phyloP scores from a whole-genome alignment of 2,888 invertebrate genomes.

The Exocentrus adspersus region DNA sequence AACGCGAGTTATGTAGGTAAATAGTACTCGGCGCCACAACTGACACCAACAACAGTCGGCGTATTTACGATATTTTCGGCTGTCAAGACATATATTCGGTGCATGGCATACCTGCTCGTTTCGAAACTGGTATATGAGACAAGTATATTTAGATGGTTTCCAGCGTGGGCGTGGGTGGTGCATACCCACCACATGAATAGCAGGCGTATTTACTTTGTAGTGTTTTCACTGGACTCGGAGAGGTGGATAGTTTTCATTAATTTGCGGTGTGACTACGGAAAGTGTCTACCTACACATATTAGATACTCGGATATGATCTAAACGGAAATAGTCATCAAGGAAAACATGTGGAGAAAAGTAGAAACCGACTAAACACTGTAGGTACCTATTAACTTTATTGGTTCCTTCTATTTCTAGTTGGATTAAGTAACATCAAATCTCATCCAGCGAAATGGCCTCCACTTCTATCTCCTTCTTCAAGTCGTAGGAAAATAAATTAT shows the following conservation, averaged over 20 bases:
- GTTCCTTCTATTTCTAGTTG: too few species aligned
- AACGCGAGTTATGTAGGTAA: too few species aligned
- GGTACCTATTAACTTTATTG: too few species aligned
- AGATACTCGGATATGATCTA: not conserved
- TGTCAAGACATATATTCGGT: not conserved
- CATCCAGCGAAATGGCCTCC: too few species aligned
- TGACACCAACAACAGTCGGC: not conserved
- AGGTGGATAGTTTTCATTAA: not conserved
- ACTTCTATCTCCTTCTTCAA: too few species aligned
- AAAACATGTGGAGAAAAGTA: too few species aligned
- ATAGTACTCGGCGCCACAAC: slow-evolving; percentile 1
- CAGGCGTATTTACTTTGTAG: slow-evolving; percentile 9
- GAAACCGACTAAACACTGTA: too few species aligned
- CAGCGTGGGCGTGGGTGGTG: slow-evolving; percentile 4
- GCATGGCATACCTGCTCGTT: slow-evolving; percentile 9
- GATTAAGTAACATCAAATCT: too few species aligned
- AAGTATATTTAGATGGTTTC: slow-evolving; percentile 9
- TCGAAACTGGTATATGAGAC: slow-evolving; percentile 6
- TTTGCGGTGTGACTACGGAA: not conserved
- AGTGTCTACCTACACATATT: not conserved
- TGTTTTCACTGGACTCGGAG: slow-evolving; percentile 1
- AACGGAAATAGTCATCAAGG: not conserved
- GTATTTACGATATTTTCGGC: not conserved
- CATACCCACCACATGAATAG: slow-evolving; percentile 6
- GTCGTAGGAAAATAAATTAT: too few species aligned